Conservation (phyloP, 2,888 invertebrate species). For the Diarsia mendica region DNA sequence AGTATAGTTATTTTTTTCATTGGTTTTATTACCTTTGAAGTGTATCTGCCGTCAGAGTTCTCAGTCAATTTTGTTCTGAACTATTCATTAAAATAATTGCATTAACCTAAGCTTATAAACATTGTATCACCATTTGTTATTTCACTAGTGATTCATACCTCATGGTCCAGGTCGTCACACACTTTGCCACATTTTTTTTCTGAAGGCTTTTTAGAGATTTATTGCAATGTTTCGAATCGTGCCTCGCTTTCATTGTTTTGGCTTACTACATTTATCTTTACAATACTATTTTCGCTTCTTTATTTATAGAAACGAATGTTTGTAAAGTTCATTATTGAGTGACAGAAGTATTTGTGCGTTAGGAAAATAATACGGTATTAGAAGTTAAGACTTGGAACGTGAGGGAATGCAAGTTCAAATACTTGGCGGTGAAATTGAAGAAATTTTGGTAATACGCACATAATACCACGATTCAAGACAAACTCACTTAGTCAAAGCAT, state of each 20-base stretch:
- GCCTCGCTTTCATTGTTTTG: conserved; percentile 20
- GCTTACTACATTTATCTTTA: conserved; percentile 51
- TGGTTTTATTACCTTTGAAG: background rate
- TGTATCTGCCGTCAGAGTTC: background rate
- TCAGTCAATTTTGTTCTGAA: background rate
- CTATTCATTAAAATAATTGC: conserved; percentile 2
- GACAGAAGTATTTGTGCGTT: conserved; percentile 33
- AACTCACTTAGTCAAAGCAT: background rate
- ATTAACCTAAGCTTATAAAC: background rate
- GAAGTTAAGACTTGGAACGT: conserved; percentile 54
- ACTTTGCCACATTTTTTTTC: conserved; percentile 7
- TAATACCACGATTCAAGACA: background rate
- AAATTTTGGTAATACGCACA: conserved; percentile 2
- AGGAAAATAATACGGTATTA: conserved; percentile 40
- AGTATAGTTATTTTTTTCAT: background rate
- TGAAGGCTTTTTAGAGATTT: conserved; percentile 14
- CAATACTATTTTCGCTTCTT: conserved; percentile 32
- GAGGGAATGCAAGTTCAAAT: conserved; percentile 25
- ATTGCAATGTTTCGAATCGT: conserved; percentile 30
- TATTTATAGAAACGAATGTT: conserved; percentile 27
- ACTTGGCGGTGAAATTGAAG: conserved; percentile 10
- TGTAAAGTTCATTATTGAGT: conserved; percentile 16
- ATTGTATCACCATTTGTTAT: background rate
- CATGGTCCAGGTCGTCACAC: too few species aligned
- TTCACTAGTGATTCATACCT: background rate